Evolutionary conservation across 2,113 vertebrate species (phyloP), one percentile per base, ranked within the genome.

Genomic region (Oreocharis arfaki): DNA sequence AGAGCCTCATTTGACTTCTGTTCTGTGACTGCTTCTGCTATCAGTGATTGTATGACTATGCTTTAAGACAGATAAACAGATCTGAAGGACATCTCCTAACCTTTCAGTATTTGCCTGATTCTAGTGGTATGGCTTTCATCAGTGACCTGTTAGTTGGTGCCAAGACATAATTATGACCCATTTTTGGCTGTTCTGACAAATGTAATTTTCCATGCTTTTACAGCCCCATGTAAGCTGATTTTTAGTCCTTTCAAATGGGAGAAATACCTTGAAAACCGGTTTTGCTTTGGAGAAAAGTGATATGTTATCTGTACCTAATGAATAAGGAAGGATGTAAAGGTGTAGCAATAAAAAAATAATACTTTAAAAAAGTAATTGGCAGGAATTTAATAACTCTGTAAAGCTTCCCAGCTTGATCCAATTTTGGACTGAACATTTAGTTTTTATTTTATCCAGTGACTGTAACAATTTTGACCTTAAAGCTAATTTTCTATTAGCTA

Each of bases 391-490:
- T 96, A 95, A 89, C 41, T 87, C 39, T 23, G 30, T 67, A 88
- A 90, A 90, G 56, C 47, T 93, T 68, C 75, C 37, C 47, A 74
- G 64, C 49, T 68, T 92, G 76, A 94, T 93, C 68, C 41, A 81
- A 7, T 85, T 93, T 96, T 89, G 69, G 60, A 60, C 68, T 81
- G 90, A 95, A 84, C 56, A 28, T 78, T 92, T 79, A 64, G 76
- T 47, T 93, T 91, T 92, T 93, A 86, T 94, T 96, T 94, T 91
- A 88, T 90, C 18, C 53, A 78, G 47, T 81, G 44, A 71, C 76
- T 84, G 50, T 86, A 96, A 83, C 33, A 81, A 84, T 92, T 95
- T 70, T 95, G 75, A 96, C 88, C 91, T 92, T 93, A 95, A 92
- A 85, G 42, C 65, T 77, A 76, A 85, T 94, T 93, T 94, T 77